Evolutionary conservation across 2,113 vertebrate species (phyloP).

Genomic region (Centropus bengalensis): DNA sequence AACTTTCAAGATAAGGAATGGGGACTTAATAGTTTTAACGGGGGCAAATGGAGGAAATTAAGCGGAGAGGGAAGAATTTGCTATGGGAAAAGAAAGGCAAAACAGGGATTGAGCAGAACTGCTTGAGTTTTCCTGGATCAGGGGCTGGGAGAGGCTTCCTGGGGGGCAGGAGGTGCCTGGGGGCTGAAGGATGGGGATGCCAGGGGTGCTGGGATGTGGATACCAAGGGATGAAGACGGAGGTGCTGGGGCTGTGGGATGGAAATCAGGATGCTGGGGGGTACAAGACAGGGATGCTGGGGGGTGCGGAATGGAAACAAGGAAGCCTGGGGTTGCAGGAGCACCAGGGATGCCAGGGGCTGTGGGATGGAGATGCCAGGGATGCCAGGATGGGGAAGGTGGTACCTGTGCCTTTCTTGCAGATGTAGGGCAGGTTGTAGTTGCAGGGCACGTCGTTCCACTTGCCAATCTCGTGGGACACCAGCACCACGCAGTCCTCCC

Average conservation of each 20-base stretch:
- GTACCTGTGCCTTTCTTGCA: slow-evolving; percentile 98
- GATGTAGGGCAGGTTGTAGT: slow-evolving; percentile 97
- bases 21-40: slow-evolving; percentile 12
- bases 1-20: neutral
- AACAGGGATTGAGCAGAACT: neutral
- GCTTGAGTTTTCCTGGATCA: accelerated
- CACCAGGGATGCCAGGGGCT: too few relatives aligned
- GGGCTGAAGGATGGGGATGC: neutral
- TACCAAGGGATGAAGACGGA: neutral
- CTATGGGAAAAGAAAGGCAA: neutral
- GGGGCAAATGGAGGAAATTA: neutral
- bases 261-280: neutral
- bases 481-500: slow-evolving; percentile 97
- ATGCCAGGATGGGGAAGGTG: accelerated
- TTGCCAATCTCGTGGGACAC: slow-evolving; percentile 93
- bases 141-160: neutral
- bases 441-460: slow-evolving; percentile 98
- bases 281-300: too few relatives aligned
- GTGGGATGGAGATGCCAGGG: neutral
- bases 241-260: neutral
- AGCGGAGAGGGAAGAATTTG: neutral
- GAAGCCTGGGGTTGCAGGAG: neutral
- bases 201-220: too few relatives aligned
- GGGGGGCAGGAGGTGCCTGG: neutral
- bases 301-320: neutral